Base-by-base conservation (phyloP, 2,888 invertebrate genomes). In the Orthonychiurus folsomi region DNA sequence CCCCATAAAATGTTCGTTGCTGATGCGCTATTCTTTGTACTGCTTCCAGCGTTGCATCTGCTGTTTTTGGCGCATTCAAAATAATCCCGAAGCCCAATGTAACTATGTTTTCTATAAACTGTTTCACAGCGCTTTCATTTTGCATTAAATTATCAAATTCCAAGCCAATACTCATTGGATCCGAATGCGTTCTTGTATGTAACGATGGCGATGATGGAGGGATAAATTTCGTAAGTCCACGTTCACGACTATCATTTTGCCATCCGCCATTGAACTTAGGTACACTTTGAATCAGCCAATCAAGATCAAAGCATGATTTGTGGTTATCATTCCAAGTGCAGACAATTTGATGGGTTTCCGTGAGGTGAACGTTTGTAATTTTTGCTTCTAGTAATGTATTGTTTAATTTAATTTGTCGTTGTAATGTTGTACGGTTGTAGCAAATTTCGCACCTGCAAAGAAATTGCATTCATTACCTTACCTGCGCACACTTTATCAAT, bases 1-100 rank as follows among this genome's bases (percentile, higher is more conserved):
- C 84, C 2, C 89, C 89, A 74, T 85, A 90, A 59, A 87, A 76
- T 0, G 88, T 87, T 65, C 82, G 81, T 75, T 86, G 84, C 0
- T 85, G 78, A 0, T 84, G 84, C 25, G 85, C 84, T 1, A 89
- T 74, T 12, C 80, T 79, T 54, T 78, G 76, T 63, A 83, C 79
- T 2, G 82, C 81, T 54, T 73, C 69, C 70, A 82, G 80, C 0
- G 85, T 85, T 1, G 78, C 81, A 68, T 80, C 78, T 1, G 79
- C 58, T 12, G 78, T 78, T 50, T 79, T 75, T 1, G 78, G 78
- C 3, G 83, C 82, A 81, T 83, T 63, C 2, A 65, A 63, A 25
- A 73, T 68, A 59, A 70, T 62, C 23, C 61, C 71, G 60, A 67
- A 70, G 1, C 73, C 71, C 55, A 59, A 61, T 52, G 57, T 57